phyloP scores from a whole-genome alignment of 2,113 vertebrate genomes.

The Pyrgilauda ruficollis region DNA sequence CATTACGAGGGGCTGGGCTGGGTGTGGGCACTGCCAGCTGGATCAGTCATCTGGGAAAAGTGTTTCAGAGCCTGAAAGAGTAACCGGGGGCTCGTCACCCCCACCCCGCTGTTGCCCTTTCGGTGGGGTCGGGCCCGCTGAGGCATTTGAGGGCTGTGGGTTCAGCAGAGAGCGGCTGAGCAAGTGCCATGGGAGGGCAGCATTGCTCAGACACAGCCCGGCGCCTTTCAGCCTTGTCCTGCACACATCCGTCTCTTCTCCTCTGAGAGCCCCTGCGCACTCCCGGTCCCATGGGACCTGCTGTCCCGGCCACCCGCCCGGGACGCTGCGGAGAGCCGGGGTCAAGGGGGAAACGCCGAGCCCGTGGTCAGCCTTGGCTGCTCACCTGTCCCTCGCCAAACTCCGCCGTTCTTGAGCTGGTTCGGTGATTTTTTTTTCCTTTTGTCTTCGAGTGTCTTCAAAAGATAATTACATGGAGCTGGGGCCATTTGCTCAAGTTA shows the following conservation, averaged over 20 bases:
- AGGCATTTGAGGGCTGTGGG: neutral
- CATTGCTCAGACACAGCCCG: neutral
- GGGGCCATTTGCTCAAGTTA: conserved; percentile 40
- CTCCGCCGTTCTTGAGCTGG: neutral
- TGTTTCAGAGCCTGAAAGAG: neutral
- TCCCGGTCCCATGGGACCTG: too few species aligned
- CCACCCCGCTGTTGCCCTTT: neutral
- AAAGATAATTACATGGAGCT: conserved; percentile 30
- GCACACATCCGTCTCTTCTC: neutral
- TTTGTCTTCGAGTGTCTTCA: neutral
- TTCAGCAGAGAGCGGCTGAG: neutral
- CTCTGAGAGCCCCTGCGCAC: neutral
- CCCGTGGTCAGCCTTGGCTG: neutral
- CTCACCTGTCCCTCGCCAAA: neutral
- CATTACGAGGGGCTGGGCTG: neutral
- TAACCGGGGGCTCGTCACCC: accelerated
- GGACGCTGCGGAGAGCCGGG: neutral
- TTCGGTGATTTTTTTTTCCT: neutral
- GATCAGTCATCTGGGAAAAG: neutral
- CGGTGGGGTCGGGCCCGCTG: accelerated
- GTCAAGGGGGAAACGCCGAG: accelerated
- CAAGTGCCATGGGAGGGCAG: conserved; percentile 27
- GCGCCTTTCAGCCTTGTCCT: neutral
- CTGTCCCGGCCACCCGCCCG: accelerated
- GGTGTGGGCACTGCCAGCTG: neutral